Percentiles rank a stretch among this genome's conserved stretches.
These are phyloP conservation scores for Lophotriccus pileatus DNA, from an alignment of 2,797 vertebrate genomes.

Conservation along the genomic window DNA sequence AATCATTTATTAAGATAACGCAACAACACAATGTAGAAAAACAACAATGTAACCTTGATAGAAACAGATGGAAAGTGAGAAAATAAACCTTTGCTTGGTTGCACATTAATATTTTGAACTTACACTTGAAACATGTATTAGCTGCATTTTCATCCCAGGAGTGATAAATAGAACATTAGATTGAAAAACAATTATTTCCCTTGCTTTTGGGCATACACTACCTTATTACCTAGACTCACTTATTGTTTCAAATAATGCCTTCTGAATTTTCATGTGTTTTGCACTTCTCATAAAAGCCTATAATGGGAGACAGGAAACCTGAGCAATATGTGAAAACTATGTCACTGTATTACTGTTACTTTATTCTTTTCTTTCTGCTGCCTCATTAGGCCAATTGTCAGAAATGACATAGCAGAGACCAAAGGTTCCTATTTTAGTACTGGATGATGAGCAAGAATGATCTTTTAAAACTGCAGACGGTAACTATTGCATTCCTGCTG, in stretches of 20 bases:
- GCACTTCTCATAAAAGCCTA: background rate
- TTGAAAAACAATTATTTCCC: conserved; percentile 49
- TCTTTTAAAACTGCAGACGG: background rate
- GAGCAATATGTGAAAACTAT: background rate
- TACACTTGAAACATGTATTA: conserved; percentile 54
- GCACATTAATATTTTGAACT: conserved; percentile 50
- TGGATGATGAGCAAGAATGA: background rate
- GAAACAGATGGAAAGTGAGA: conserved; percentile 37
- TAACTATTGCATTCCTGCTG: background rate
- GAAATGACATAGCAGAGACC: background rate
- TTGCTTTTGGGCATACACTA: conserved; percentile 44
- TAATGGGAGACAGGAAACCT: background rate
- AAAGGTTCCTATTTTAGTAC: background rate
- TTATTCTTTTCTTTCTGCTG: background rate
- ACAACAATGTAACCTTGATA: conserved; percentile 22
- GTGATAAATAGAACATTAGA: conserved; percentile 40
- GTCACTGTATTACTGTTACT: background rate
- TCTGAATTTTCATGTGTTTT: conserved; percentile 19
- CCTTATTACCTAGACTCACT: conserved; percentile 36
- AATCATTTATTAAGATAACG: conserved; percentile 68
- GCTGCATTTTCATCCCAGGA: conserved; percentile 24
- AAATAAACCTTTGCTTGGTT: conserved; percentile 36
- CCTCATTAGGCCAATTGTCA: background rate
- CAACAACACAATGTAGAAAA: conserved; percentile 34
- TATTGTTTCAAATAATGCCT: conserved; percentile 24